Evolutionary conservation across 2,888 invertebrate species (phyloP).

Genomic region (Scaptomyza parva): DNA sequence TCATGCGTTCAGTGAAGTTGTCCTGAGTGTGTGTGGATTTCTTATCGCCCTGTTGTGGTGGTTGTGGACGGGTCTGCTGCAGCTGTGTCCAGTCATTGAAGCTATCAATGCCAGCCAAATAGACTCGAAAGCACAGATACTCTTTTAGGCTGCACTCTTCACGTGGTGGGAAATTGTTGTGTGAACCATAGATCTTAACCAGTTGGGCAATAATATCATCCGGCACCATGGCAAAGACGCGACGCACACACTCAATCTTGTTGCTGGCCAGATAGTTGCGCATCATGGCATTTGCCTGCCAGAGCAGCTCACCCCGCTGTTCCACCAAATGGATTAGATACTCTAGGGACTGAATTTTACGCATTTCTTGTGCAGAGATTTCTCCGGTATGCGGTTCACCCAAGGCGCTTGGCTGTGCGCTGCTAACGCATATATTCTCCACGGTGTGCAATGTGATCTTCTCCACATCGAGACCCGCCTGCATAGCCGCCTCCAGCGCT

Average conservation of each 20-base stretch:
- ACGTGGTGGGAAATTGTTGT: constrained; percentile 85
- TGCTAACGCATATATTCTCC: constrained; percentile 88
- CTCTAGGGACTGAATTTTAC: constrained; percentile 92
- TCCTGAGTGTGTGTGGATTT: constrained; percentile 84
- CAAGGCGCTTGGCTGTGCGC: constrained; percentile 73
- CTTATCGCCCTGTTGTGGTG: constrained; percentile 87
- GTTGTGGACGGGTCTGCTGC: constrained; percentile 91
- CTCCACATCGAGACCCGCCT: constrained; percentile 92
- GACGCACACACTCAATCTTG: constrained; percentile 93
- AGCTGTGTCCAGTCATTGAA: constrained; percentile 96
- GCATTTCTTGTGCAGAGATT: constrained; percentile 89
- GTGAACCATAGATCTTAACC: constrained; percentile 85
- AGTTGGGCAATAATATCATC: constrained; percentile 87
- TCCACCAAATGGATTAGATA: constrained; percentile 93
- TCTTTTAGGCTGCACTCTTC: constrained; percentile 88
- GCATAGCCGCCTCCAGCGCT: constrained; percentile 89
- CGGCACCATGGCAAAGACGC: constrained; percentile 91
- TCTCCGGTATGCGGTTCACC: constrained; percentile 83
- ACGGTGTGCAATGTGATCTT: constrained; percentile 94
- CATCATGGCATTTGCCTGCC: constrained; percentile 95
- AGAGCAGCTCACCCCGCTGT: constrained; percentile 92
- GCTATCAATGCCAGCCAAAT: constrained; percentile 93
- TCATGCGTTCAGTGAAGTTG: constrained; percentile 94
- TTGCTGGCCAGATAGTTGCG: constrained; percentile 92
- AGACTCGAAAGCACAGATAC: constrained; percentile 94